Base-by-base conservation (phyloP, 2,888 invertebrate species). In the Athripsodes cinereus region DNA sequence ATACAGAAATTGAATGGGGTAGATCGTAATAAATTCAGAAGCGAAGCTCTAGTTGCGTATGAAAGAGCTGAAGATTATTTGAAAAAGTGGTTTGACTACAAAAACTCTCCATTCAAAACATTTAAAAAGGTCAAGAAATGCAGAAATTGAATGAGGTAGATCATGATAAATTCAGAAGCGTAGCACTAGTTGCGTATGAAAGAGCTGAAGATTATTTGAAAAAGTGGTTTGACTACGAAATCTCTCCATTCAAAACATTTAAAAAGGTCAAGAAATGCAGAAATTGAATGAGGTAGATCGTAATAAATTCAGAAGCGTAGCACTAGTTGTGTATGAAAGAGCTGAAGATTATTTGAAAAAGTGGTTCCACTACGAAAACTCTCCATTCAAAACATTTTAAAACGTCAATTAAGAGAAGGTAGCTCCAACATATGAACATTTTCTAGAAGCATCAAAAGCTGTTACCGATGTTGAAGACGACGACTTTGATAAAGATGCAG, bases 1-100 rank as follows among this genome's bases (percentile, higher is more conserved):
- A 31, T 31, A 11, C 11, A 31, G 31, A 31, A 31, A 31, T 31
- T 31, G 31, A 31, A 31, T 31, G 31, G 11, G 11, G 31, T n/a
- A n/a, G n/a, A n/a, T n/a, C n/a, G n/a, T n/a, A n/a, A n/a, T n/a
- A 31, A 31, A 11, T 40, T 40, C 40, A 40, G 40, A 40, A 40
- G 40, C 40, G 40, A 40, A 40, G 40, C 40, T 40, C 40, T 40
- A 40, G 40, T 40, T 40, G 40, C 40, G 16, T 40, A 40, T 40
- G 40, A 40, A 40, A 40, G 40, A 40, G 40, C 40, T 5, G 40
- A 40, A n/a, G 13, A 40, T 40, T 40, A n/a, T 13, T n/a, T n/a
- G 16, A 40, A 40, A 40, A 40, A 40, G 40, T 16, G 40, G 40
- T 40, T 40, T 13, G 40, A 40, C 40, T 40, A 40, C 16, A 13